Conservation (phyloP, 2,113 vertebrate genomes). For the Nerophis lumbriciformis region DNA sequence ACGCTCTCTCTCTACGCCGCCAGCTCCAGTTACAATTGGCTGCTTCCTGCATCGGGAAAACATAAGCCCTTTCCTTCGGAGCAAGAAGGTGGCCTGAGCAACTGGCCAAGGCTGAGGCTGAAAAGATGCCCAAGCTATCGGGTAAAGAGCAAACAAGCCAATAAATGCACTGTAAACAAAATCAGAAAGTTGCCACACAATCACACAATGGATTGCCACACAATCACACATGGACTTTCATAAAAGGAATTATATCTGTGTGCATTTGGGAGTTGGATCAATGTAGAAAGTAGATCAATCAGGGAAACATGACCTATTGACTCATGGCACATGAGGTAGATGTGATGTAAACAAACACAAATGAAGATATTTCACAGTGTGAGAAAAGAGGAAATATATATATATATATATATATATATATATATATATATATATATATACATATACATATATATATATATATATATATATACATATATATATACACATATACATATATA, state of each 20-base stretch:
- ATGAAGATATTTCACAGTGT: background rate
- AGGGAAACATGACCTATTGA: conserved; percentile 38
- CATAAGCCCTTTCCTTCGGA: conserved; percentile 32
- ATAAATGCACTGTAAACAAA: conserved; percentile 29
- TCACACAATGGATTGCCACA: too few relatives aligned
- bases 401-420: too few relatives aligned
- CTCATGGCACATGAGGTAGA: conserved; percentile 33
- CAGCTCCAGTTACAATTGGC: conserved; percentile 63
- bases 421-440: too few relatives aligned
- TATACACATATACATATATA: too few relatives aligned
- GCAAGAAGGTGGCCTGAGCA: conserved; percentile 30
- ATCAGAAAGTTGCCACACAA: conserved; percentile 24
- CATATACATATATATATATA: too few relatives aligned
- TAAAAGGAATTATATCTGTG: conserved; percentile 26
- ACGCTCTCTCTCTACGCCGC: conserved; percentile 22
- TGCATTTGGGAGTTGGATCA: conserved; percentile 18
- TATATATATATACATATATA: too few relatives aligned
- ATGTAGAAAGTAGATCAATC: conserved; percentile 43
- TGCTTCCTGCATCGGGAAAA: conserved; percentile 61
- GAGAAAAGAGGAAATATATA: too few relatives aligned
- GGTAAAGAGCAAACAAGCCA: conserved; percentile 1
- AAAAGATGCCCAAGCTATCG: conserved; percentile 14
- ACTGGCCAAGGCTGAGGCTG: conserved; percentile 28
- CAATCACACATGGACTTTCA: conserved; percentile 23
- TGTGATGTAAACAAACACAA: conserved; percentile 48